Evolutionary conservation across 1,140 invertebrate species (phyloP), one percentile per base, ranked within the genome.

Genomic region (Venustaconcha ellipsiformis): DNA sequence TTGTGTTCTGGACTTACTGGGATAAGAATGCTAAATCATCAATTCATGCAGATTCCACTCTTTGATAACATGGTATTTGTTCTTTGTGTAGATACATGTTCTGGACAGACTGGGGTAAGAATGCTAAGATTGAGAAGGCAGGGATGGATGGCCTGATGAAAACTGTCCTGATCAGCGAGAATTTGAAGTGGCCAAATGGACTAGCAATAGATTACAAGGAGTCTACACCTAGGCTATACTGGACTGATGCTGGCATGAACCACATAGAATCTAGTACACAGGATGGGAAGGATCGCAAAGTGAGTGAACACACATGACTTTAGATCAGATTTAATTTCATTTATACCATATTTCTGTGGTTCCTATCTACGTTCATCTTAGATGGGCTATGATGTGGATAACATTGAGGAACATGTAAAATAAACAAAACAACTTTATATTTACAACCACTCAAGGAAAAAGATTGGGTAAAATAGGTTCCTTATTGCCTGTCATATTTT

Each of bases 41-140:
- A 23, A 23, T 23, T 23, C 23, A 23, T 23, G 23, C 23, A 0
- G 23, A 23, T 23, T 23, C 23, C 23, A 23, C 23, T 23, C 23
- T 23, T 1, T 23, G 23, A 23, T 23, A 23, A 14, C 23, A 69
- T 56, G 17, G 58, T 18, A 68, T n/a, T 30, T 37, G 66, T 73
- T 67, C 37, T 58, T 56, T 17, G 26, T 82, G 3, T 74, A 90
- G 88, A 26, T 85, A 83, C 93, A 91, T 99, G 60, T 99, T 98
- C 91, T 99, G 98, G 98, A 98, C 97, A 0, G 98, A 99, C 88
- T 99, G 98, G 98, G 98, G 98, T 62, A 97, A 98, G 86, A 96
- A 97, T 90, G 97, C 99, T 0, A 91, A 97, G 6, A 97, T 99
- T 70, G 98, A 99, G 90, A 92, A 97, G 78, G 94, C 98, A 14